Conservation (phyloP, 2,888 invertebrate species). For the Platycheirus albimanus region DNA sequence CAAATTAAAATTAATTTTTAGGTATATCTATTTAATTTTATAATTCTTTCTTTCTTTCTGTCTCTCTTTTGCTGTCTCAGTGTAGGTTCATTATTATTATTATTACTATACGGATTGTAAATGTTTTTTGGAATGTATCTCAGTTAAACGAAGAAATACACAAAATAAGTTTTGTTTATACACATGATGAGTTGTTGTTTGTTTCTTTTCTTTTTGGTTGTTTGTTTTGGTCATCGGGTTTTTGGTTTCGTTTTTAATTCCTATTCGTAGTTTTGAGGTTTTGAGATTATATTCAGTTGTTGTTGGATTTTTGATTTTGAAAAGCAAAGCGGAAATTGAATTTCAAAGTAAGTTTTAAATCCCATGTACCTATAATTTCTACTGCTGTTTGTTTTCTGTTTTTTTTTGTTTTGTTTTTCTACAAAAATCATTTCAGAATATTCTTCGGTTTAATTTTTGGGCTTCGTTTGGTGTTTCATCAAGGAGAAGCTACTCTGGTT, state of each 20-base stretch:
- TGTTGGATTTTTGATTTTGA: background rate
- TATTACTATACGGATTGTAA: slow-evolving; percentile 46
- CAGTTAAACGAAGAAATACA: slow-evolving; percentile 69
- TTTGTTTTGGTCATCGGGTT: background rate
- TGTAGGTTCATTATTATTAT: slow-evolving; percentile 54
- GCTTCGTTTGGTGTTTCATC: too few relatives aligned
- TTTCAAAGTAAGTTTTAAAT: too few relatives aligned
- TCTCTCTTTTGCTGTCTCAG: slow-evolving; percentile 24
- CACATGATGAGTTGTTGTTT: slow-evolving; percentile 51
- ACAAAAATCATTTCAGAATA: too few relatives aligned
- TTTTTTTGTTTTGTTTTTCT: too few relatives aligned
- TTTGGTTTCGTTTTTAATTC: slow-evolving; percentile 18
- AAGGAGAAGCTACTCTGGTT: too few relatives aligned
- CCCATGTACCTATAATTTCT: too few relatives aligned
- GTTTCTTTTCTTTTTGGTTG: background rate
- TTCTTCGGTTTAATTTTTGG: too few relatives aligned
- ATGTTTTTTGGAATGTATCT: slow-evolving; percentile 71
- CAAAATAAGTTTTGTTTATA: slow-evolving; percentile 72
- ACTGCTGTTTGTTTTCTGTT: too few relatives aligned
- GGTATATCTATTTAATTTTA: slow-evolving; percentile 21
- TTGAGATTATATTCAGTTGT: too few relatives aligned
- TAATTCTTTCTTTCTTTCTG: slow-evolving; percentile 13
- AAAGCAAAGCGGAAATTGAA: too few relatives aligned
- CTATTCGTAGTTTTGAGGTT: background rate
- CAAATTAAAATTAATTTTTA: slow-evolving; percentile 21